Percentiles rank a stretch among this genome's conserved stretches.
Evolutionary conservation across 2,113 vertebrate genomes (phyloP).

Genomic region (Halichoeres trimaculatus): DNA sequence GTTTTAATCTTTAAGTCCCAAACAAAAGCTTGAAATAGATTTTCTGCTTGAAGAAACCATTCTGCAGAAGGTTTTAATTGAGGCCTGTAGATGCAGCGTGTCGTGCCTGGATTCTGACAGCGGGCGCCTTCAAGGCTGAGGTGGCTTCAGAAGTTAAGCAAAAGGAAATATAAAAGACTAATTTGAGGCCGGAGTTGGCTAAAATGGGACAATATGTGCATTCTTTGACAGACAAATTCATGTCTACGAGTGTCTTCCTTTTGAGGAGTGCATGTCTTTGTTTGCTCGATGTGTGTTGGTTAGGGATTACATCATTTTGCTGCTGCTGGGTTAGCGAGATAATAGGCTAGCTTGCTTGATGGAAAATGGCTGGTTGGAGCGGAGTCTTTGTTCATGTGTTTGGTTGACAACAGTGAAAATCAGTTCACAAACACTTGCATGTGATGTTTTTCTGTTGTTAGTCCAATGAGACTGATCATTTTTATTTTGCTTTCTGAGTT

Average conservation of each 20-base stretch:
- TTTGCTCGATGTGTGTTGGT: constrained; percentile 48
- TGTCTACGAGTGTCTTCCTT: constrained; percentile 17
- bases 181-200: constrained; percentile 18
- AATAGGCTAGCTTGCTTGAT: constrained; percentile 43
- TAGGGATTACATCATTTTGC: constrained; percentile 61
- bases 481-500: neutral
- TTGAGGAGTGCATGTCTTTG: constrained; percentile 32
- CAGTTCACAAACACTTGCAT: neutral
- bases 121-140: constrained; percentile 9
- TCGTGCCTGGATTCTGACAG: neutral
- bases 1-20: too few species aligned
- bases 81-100: constrained; percentile 9
- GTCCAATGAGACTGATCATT: neutral
- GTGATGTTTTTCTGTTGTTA: constrained; percentile 3
- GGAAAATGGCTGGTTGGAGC: constrained; percentile 52
- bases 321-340: constrained; percentile 44
- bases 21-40: neutral
- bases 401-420: constrained; percentile 17
- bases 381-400: constrained; percentile 49
- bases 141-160: constrained; percentile 34
- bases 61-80: constrained; percentile 13
- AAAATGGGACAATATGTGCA: constrained; percentile 17
- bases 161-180: constrained; percentile 14
- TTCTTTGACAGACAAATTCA: constrained; percentile 1
- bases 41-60: neutral